These are phyloP conservation scores for Netta rufina DNA, from an alignment of 2,797 vertebrate genomes.

Conservation along the genomic window DNA sequence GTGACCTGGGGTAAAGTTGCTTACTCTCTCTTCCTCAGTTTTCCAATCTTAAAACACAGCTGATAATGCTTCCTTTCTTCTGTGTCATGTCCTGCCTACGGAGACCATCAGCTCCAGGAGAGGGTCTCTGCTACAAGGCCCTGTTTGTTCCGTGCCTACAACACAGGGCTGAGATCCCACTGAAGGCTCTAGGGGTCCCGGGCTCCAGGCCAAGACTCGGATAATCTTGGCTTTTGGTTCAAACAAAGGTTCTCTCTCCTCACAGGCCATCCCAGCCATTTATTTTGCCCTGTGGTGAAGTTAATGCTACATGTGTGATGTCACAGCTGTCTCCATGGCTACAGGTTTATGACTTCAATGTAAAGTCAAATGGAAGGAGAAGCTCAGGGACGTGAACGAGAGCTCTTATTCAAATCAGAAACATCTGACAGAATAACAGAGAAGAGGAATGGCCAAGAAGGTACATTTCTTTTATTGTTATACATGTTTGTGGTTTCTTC, in stretches of 20 bases:
- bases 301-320: conserved; percentile 56
- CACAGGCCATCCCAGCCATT: conserved; percentile 18
- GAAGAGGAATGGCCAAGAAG: conserved; percentile 23
- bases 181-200: background rate
- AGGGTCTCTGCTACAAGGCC: background rate
- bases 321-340: conserved; percentile 44
- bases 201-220: conserved; percentile 19
- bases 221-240: conserved; percentile 57
- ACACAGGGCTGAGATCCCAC: background rate
- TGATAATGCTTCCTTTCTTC: conserved; percentile 29
- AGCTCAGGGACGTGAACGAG: conserved; percentile 35
- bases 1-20: background rate
- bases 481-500: conserved; percentile 47
- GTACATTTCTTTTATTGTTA: conserved; percentile 50
- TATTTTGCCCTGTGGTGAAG: conserved; percentile 63
- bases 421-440: conserved; percentile 48
- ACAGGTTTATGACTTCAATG: conserved; percentile 58
- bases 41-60: background rate
- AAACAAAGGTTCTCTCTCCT: conserved; percentile 63
- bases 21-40: conserved; percentile 1
- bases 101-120: background rate
- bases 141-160: conserved; percentile 37
- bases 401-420: conserved; percentile 47
- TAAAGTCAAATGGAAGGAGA: conserved; percentile 47
- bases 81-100: background rate